Conservation (phyloP, 1,140 invertebrate genomes). For the Drosophila kurseongensis region DNA sequence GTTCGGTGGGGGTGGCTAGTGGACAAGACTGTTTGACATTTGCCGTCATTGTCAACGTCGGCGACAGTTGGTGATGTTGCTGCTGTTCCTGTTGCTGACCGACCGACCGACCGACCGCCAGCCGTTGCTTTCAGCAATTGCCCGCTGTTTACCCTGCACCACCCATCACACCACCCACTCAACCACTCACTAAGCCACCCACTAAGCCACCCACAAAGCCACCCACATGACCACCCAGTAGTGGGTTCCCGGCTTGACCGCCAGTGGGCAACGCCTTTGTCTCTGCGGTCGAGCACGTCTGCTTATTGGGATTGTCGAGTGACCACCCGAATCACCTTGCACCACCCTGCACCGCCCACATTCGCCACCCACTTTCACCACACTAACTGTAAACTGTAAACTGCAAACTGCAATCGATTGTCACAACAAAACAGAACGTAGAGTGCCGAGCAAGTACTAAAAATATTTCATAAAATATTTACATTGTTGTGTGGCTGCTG, state of each 20-base stretch:
- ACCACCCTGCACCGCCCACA: background rate
- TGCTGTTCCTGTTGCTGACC: conserved; percentile 11
- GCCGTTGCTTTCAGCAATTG: conserved; percentile 60
- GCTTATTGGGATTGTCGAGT: conserved; percentile 50
- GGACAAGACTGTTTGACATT: conserved; percentile 70
- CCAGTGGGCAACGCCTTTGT: conserved; percentile 56
- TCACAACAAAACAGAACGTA: conserved; percentile 33
- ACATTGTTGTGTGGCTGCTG: conserved; percentile 33
- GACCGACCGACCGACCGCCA: conserved; percentile 16
- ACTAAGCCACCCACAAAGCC: background rate
- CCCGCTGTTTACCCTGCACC: conserved; percentile 49
- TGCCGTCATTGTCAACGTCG: conserved; percentile 73
- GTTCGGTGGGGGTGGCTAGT: background rate
- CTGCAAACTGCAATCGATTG: conserved; percentile 65
- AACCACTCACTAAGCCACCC: background rate
- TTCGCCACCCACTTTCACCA: background rate
- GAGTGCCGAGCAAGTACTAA: conserved; percentile 25
- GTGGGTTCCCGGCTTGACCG: conserved; percentile 22
- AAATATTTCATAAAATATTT: conserved; percentile 65
- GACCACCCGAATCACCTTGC: conserved; percentile 15
- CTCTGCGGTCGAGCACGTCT: conserved; percentile 44
- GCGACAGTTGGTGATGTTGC: conserved; percentile 47
- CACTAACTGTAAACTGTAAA: conserved; percentile 41
- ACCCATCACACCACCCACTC: background rate
- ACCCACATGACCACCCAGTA: background rate